Base-by-base conservation (phyloP, 2,113 vertebrate species). In the Xenopus borealis region DNA sequence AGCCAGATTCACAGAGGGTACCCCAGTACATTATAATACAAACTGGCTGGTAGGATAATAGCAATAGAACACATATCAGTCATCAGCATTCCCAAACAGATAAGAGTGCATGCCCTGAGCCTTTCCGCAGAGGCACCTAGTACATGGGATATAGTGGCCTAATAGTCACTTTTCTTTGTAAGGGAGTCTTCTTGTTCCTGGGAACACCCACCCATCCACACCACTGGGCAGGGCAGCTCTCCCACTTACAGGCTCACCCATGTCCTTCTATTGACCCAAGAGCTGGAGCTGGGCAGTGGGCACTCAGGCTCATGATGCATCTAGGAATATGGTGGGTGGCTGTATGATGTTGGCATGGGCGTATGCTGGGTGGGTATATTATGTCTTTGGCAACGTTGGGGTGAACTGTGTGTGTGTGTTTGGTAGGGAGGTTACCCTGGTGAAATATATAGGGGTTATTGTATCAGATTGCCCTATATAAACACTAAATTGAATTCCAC, bases 31-130 rank as follows among this genome's bases (percentile, higher is more conserved):
- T 1, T 66, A 45, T 57, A 65, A 72, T 72, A 72, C 47, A 50
- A 9, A 16, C 47, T 12, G 12, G 11, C 30, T 30, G 30, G 62
- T 17, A 12, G 30, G 7, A 12, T 33, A 20, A 63, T 63, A 40
- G 27, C 27, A 63, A 33, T 7, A 17, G 30, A 61, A 75, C 19
- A 68, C 64, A 68, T 23, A 52, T 27, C 23, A 75, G 55, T 62
- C 68, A 75, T 75, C 72, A 75, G 72, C 67, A 75, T 75, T 61
- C 20, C 72, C 55, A 27, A 6, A 57, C 44, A 46, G n/a, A 57
- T 58, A 20, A n/a, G 11, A 19, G 18, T 23, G 40, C 63, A 65
- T 47, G 57, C 62, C 53, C 53, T 66, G 47, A 20, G 23, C 47
- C 13, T 57, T 30, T 62, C n/a, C 33, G 55, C 52, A 65, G 30